Percentiles rank a stretch among this genome's conserved stretches.
phyloP scores from a whole-genome alignment of 2,797 vertebrate species.

The Clarias laeviceps region DNA sequence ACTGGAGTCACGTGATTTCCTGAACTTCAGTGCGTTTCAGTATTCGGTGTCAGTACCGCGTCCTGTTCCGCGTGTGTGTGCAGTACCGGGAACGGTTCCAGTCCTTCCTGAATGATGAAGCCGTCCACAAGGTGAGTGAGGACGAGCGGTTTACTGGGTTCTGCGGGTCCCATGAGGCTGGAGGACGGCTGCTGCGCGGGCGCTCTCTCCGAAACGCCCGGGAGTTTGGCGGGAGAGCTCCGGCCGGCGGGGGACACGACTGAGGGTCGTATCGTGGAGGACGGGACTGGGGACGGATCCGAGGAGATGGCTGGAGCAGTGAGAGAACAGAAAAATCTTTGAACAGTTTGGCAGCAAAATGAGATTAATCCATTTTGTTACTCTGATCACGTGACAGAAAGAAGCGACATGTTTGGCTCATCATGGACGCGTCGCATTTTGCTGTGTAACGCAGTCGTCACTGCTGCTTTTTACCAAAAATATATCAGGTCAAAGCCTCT shows the following conservation, averaged over 20 bases:
- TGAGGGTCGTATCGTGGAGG: conserved; percentile 67
- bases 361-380: too few relatives aligned
- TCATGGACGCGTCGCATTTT: too few relatives aligned
- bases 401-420: too few relatives aligned
- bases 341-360: too few relatives aligned
- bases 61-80: background rate
- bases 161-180: conserved; percentile 55
- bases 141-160: conserved; percentile 59
- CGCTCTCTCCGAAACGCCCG: conserved; percentile 67
- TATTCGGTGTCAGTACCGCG: background rate
- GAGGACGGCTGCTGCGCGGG: conserved; percentile 69
- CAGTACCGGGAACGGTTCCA: conserved; percentile 92
- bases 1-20: background rate
- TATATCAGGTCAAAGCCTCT: too few relatives aligned
- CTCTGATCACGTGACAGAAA: too few relatives aligned
- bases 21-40: background rate
- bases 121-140: conserved; percentile 96
- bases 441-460: too few relatives aligned
- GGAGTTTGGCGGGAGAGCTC: conserved; percentile 70
- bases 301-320: conserved; percentile 71
- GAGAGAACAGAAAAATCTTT: conserved; percentile 5
- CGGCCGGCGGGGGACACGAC: conserved; percentile 71
- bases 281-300: conserved; percentile 72
- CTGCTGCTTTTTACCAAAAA: too few relatives aligned
- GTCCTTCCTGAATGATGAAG: conserved; percentile 96